A percentile compares a stretch with the other conserved stretches of the same genome.
Evolutionary conservation across 2,888 invertebrate genomes (phyloP).

Genomic region (Herminia tarsipennalis): DNA sequence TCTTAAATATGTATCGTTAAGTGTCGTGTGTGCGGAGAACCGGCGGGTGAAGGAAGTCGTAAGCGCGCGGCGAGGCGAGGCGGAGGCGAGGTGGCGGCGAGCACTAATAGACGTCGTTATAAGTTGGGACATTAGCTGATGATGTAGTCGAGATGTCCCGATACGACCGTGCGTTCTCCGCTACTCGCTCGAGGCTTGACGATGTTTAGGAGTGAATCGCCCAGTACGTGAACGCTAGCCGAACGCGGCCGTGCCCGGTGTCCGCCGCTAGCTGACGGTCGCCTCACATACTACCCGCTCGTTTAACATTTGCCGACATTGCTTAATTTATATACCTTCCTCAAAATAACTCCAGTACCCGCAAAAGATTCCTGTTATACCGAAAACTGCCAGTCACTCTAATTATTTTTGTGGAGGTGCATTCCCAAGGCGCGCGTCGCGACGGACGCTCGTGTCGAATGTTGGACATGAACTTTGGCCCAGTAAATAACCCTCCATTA

Average conservation of each 20-base stretch:
- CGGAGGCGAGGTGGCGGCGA: not conserved
- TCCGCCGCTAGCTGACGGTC: no score
- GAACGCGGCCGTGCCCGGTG: no score
- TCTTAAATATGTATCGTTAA: constrained; percentile 5
- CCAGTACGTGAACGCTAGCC: no score
- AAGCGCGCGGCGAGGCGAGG: not conserved
- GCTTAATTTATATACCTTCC: constrained; percentile 12
- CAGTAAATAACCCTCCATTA: not conserved
- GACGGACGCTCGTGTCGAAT: no score
- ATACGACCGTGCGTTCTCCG: not conserved
- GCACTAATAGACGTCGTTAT: constrained; percentile 11
- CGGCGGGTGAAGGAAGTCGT: not conserved
- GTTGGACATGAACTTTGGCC: not conserved
- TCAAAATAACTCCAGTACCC: constrained; percentile 8
- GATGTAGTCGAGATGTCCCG: constrained; percentile 9
- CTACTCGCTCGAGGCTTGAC: not conserved
- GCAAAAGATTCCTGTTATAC: no score
- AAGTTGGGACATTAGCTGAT: constrained; percentile 10
- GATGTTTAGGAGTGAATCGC: not conserved
- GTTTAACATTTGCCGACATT: constrained; percentile 2
- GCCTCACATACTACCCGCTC: not conserved
- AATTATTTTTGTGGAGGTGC: no score
- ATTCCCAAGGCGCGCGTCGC: no score
- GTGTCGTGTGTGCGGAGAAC: constrained; percentile 6
- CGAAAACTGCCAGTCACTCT: no score